phyloP scores from a whole-genome alignment of 2,113 vertebrate species.

The Antidorcas marsupialis region DNA sequence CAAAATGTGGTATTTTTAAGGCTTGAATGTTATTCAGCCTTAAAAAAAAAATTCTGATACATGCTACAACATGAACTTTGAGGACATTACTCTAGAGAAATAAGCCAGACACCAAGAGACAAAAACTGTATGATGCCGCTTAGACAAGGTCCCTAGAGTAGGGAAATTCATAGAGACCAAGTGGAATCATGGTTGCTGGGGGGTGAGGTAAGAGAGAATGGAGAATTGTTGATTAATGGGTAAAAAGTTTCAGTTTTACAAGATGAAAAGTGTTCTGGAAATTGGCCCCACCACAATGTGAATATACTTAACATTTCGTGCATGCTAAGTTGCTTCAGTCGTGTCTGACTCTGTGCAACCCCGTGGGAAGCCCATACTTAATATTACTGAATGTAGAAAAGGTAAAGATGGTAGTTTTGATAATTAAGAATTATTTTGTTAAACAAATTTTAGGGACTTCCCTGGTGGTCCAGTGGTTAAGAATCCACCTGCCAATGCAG shows the following conservation, averaged over 20 bases:
- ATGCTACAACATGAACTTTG: not conserved
- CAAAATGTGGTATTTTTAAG: not conserved
- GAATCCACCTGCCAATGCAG: not conserved
- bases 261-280: not conserved
- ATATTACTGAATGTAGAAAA: not conserved
- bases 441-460: not conserved
- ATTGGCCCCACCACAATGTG: too few species aligned
- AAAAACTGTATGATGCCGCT: not conserved
- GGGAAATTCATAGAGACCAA: not conserved
- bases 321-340: not conserved
- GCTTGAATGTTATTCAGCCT: not conserved
- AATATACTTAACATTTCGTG: accelerated
- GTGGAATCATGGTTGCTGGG: not conserved
- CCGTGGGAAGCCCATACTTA: not conserved
- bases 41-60: not conserved
- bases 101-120: not conserved
- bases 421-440: not conserved
- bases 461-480: not conserved
- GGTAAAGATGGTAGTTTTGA: not conserved
- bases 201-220: too few species aligned
- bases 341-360: not conserved
- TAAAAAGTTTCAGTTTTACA: not conserved
- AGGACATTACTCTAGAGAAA: not conserved
- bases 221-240: not conserved
- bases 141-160: not conserved